Conservation (phyloP, 2,113 vertebrate species). For the Cavia aperea region DNA sequence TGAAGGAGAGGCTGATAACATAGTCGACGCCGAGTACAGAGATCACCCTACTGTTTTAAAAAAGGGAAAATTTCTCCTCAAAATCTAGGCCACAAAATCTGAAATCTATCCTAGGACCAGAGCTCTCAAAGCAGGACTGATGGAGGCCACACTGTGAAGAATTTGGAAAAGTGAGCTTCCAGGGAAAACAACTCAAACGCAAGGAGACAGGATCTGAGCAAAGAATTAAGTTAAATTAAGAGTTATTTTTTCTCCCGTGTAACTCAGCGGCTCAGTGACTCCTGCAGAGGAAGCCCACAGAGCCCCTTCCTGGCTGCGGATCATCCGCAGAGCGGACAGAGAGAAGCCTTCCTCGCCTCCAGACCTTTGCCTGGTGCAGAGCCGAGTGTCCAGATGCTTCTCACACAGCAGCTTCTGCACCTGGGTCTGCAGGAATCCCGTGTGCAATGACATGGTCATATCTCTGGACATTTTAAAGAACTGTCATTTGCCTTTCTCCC, state of each 20-base stretch:
- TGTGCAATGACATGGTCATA: background rate
- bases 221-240: background rate
- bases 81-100: background rate
- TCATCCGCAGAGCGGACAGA: background rate
- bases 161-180: background rate
- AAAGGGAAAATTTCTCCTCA: background rate
- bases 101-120: background rate
- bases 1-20: background rate
- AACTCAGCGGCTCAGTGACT: background rate
- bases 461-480: background rate
- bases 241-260: rapidly evolving
- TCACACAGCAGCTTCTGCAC: background rate
- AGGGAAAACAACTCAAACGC: no score
- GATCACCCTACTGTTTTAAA: background rate
- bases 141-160: rapidly evolving
- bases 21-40: rapidly evolving
- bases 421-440: background rate
- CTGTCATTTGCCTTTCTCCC: background rate
- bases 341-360: background rate
- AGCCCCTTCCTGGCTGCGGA: background rate
- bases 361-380: background rate
- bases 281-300: background rate
- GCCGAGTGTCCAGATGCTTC: no score
- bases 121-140: rapidly evolving
- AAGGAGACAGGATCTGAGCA: background rate